Conservation (phyloP, 2,797 vertebrate species). For the Harpagifer antarcticus region DNA sequence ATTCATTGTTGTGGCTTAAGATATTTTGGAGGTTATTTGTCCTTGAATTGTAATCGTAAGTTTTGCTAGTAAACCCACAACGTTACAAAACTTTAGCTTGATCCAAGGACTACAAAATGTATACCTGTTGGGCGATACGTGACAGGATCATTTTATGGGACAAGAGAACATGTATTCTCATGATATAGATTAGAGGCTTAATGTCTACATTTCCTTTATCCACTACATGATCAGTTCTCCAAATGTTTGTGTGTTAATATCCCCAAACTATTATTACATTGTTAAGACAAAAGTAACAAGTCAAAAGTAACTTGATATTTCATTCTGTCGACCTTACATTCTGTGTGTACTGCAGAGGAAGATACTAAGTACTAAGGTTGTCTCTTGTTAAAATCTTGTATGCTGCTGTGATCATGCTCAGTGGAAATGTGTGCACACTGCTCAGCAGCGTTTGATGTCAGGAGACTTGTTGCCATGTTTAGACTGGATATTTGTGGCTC, state of each 20-base stretch:
- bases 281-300: not conserved
- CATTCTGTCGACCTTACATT: too few species aligned
- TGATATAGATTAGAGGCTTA: not conserved
- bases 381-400: not conserved
- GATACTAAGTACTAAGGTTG: not conserved
- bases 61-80: not conserved
- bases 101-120: not conserved
- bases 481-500: conserved; percentile 55
- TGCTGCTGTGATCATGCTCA: not conserved
- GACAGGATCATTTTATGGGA: not conserved
- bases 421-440: not conserved
- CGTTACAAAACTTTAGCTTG: not conserved
- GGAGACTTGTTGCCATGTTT: conserved; percentile 43
- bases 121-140: too few species aligned
- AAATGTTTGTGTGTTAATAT: not conserved
- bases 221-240: too few species aligned
- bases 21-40: conserved; percentile 11
- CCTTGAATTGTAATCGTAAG: not conserved
- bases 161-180: not conserved
- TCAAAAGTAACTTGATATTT: not conserved
- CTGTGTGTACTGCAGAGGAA: too few species aligned
- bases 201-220: not conserved
- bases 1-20: not conserved
- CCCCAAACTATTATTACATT: not conserved
- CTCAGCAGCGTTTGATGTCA: not conserved